These are phyloP conservation scores for Lepidocolaptes lacrymiger DNA, from an alignment of 2,797 vertebrate genomes.

Conservation along the genomic window DNA sequence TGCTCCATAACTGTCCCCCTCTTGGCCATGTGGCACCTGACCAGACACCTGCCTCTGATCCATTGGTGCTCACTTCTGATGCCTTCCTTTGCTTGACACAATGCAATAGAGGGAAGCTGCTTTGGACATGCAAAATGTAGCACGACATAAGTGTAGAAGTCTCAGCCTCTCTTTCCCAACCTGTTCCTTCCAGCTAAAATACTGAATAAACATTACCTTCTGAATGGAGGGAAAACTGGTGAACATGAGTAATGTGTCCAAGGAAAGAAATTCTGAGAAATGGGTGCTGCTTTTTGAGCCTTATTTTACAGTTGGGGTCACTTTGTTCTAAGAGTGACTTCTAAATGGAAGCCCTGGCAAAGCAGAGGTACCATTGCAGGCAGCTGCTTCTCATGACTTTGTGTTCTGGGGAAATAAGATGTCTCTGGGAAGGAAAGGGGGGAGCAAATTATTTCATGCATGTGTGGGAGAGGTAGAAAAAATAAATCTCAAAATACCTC, in stretches of 20 bases:
- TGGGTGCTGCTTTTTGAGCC: neutral
- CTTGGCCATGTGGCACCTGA: neutral
- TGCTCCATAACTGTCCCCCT: neutral
- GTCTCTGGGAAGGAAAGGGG: neutral
- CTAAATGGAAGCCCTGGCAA: neutral
- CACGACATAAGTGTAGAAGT: rapidly evolving
- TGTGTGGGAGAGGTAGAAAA: neutral
- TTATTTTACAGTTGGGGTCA: neutral
- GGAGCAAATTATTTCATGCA: neutral
- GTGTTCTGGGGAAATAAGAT: neutral
- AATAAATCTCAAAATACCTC: neutral
- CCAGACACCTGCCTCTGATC: neutral
- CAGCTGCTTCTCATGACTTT: neutral
- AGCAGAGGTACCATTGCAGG: neutral
- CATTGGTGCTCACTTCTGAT: neutral
- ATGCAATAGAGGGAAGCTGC: neutral
- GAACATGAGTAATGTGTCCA: neutral
- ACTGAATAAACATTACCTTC: neutral
- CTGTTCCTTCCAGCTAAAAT: neutral
- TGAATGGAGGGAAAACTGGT: neutral
- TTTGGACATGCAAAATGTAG: neutral
- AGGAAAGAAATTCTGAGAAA: neutral
- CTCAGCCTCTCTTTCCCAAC: neutral
- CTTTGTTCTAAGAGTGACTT: neutral
- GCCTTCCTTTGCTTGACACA: neutral